Conservation (phyloP, 64 coral and sea anemone genomes). For the Porites australiensis region DNA sequence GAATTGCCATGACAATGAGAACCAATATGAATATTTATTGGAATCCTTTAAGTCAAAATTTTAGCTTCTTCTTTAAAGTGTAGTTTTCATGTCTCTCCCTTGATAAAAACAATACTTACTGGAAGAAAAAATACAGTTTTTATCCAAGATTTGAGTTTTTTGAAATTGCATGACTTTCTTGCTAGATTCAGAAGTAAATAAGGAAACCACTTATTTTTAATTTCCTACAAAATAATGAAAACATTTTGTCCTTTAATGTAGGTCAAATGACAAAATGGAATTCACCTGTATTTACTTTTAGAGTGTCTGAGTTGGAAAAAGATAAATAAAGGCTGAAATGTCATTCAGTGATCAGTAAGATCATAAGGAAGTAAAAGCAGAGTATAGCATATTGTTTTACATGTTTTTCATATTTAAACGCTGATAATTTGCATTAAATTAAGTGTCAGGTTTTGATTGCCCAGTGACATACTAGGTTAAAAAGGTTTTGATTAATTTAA, state of each 20-base stretch:
- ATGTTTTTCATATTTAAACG: neutral
- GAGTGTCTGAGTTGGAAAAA: neutral
- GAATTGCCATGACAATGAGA: too few species aligned
- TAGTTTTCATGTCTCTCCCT: neutral
- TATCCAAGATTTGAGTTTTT: neutral
- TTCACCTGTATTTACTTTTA: neutral
- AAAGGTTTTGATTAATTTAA: conserved; percentile 19
- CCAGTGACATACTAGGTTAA: neutral
- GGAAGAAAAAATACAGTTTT: neutral
- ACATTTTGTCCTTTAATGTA: neutral
- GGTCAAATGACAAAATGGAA: neutral
- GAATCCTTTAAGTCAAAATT: too few species aligned
- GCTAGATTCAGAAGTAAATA: conserved; percentile 16
- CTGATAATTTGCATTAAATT: conserved; percentile 27
- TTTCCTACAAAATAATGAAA: conserved; percentile 38
- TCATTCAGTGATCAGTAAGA: neutral
- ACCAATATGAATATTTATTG: too few species aligned
- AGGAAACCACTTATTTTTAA: conserved; percentile 57
- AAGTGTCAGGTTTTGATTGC: neutral
- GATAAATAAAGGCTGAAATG: neutral
- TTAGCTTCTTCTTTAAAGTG: too few species aligned
- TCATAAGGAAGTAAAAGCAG: neutral
- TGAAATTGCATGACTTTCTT: conserved; percentile 32
- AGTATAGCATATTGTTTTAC: neutral
- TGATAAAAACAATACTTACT: neutral